phyloP scores from a whole-genome alignment of 2,113 vertebrate species.

The Xiphorhynchus elegans region DNA sequence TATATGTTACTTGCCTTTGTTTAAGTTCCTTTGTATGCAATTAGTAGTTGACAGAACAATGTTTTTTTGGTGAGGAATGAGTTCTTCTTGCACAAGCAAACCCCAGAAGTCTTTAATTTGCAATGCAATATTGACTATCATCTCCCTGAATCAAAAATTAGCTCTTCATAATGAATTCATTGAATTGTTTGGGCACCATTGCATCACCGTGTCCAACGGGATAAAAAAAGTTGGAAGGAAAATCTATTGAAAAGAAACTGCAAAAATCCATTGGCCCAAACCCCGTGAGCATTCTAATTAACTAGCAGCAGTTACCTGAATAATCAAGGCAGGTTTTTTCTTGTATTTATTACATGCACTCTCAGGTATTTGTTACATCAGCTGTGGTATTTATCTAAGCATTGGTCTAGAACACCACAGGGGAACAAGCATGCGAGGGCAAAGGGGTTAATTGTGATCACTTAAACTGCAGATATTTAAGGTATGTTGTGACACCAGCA shows the following conservation, averaged over 20 bases:
- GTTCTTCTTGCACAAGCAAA: background rate
- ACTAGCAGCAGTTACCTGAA: background rate
- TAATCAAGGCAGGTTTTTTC: conserved; percentile 42
- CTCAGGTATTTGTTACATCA: conserved; percentile 51
- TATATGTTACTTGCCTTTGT: background rate
- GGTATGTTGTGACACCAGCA: background rate
- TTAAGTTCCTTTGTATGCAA: background rate
- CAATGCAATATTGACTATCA: background rate
- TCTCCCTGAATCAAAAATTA: background rate
- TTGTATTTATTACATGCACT: conserved; percentile 28
- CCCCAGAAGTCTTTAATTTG: background rate
- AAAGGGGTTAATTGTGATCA: background rate
- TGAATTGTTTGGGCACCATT: background rate
- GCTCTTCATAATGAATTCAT: background rate
- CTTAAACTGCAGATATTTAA: background rate
- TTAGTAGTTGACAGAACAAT: background rate
- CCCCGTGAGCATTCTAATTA: background rate
- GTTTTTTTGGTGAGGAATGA: background rate
- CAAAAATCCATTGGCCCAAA: background rate
- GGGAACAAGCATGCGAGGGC: background rate
- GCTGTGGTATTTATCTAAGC: background rate
- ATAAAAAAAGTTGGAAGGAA: background rate
- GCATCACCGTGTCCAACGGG: background rate
- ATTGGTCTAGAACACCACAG: background rate
- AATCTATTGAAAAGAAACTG: background rate